A percentile compares a stretch with the other conserved stretches of the same genome.
These are phyloP conservation scores for Sarcophaga rosellei DNA, from an alignment of 2,888 invertebrate genomes.

Conservation along the genomic window DNA sequence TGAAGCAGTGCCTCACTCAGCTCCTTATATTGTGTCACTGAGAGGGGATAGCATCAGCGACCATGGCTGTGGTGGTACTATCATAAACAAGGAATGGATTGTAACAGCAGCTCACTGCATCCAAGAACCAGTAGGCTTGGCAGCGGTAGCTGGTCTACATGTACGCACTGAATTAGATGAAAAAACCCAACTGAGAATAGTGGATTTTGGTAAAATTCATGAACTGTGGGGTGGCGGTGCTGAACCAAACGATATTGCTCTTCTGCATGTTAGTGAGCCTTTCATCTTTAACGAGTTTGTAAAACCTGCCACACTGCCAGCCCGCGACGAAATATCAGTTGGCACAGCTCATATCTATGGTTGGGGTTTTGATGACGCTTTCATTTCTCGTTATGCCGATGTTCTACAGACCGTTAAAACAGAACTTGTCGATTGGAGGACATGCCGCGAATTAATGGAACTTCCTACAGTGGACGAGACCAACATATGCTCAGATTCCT, in stretches of 20 bases:
- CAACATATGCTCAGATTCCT: conserved; percentile 82
- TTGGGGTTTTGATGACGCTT: conserved; percentile 80
- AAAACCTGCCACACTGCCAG: conserved; percentile 79
- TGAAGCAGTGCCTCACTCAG: too few species aligned
- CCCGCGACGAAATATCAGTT: conserved; percentile 71
- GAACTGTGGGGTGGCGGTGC: conserved; percentile 77
- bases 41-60: too few species aligned
- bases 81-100: not conserved
- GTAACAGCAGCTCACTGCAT: not conserved
- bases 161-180: conserved; percentile 56
- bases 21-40: too few species aligned
- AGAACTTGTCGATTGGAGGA: conserved; percentile 73
- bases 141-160: not conserved
- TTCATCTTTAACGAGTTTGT: conserved; percentile 77
- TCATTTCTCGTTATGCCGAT: conserved; percentile 69
- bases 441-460: conserved; percentile 72
- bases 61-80: not conserved
- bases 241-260: conserved; percentile 83
- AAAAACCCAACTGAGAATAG: conserved; percentile 73
- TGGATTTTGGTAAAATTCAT: conserved; percentile 77
- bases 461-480: conserved; percentile 74
- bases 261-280: conserved; percentile 78
- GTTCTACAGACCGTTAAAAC: conserved; percentile 76
- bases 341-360: conserved; percentile 80
- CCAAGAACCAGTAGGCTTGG: not conserved